These are phyloP conservation scores for Zelostemma sp. DNA, from an alignment of 1,140 invertebrate genomes.

Conservation along the genomic window DNA sequence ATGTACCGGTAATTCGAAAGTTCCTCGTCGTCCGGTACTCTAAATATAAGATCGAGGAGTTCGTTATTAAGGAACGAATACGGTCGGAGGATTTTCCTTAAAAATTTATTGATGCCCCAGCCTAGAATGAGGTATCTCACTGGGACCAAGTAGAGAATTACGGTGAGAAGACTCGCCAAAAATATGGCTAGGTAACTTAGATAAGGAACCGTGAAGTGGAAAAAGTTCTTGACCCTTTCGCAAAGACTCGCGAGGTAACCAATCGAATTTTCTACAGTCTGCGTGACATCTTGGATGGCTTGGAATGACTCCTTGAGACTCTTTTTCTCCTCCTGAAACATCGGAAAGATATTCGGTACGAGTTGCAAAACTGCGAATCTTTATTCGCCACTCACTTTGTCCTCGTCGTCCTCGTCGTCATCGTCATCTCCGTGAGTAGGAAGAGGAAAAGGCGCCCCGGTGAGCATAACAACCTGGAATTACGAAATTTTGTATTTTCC, in stretches of 20 bases:
- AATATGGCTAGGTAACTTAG: constrained; percentile 93
- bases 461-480: constrained; percentile 61
- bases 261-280: constrained; percentile 94
- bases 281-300: constrained; percentile 95
- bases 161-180: constrained; percentile 76
- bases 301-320: constrained; percentile 93
- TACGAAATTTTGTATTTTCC: background rate
- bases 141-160: constrained; percentile 92
- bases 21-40: constrained; percentile 96
- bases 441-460: constrained; percentile 55
- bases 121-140: constrained; percentile 91
- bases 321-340: constrained; percentile 91
- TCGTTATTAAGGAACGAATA: constrained; percentile 98
- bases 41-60: constrained; percentile 93
- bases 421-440: constrained; percentile 81
- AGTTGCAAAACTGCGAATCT: too few species aligned
- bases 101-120: constrained; percentile 99
- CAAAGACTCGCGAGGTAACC: constrained; percentile 92
- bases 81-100: constrained; percentile 91
- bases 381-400: constrained; percentile 76
- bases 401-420: constrained; percentile 86
- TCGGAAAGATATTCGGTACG: too few species aligned
- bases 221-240: constrained; percentile 94
- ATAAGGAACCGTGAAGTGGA: constrained; percentile 98
- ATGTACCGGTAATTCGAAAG: constrained; percentile 79